These are phyloP conservation scores for Pseudotriccus pelzelni DNA, from an alignment of 2,797 vertebrate species.

Conservation along the genomic window DNA sequence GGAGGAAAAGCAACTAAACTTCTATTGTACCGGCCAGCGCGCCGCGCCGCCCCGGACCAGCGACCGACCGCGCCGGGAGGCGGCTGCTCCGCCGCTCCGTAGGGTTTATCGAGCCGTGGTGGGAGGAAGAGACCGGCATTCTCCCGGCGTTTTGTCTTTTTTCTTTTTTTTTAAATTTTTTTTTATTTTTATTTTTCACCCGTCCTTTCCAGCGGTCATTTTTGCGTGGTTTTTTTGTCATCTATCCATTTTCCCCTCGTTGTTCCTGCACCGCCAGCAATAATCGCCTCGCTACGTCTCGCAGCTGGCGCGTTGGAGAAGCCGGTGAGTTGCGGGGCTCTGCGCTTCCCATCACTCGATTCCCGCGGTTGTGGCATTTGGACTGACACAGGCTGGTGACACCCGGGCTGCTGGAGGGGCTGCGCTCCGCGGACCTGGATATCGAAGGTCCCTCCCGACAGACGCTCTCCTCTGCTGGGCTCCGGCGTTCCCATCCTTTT, in stretches of 20 bases:
- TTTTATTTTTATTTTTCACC: too few relatives aligned
- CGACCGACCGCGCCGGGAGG: background rate
- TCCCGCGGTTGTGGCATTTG: background rate
- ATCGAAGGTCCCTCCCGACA: background rate
- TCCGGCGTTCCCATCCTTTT: background rate
- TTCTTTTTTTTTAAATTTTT: background rate
- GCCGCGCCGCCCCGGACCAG: constrained; percentile 7
- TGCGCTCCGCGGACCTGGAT: background rate
- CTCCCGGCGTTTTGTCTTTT: background rate
- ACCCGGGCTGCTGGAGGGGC: constrained; percentile 4
- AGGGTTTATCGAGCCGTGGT: background rate
- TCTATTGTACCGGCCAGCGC: constrained; percentile 46
- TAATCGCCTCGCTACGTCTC: constrained; percentile 18
- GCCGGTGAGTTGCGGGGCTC: constrained; percentile 58
- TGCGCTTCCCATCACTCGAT: background rate
- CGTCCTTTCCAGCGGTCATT: background rate
- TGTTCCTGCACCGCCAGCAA: background rate
- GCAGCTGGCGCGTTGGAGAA: constrained; percentile 56
- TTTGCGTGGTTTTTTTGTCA: background rate
- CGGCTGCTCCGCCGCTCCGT: background rate
- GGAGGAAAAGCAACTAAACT: constrained; percentile 35
- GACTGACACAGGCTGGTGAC: constrained; percentile 24
- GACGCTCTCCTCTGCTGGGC: background rate
- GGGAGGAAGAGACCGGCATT: background rate
- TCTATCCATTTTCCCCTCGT: background rate